Percentiles rank a stretch among this genome's conserved stretches.
These are phyloP conservation scores for Gymnocypris eckloni DNA, from an alignment of 2,797 vertebrate species.

Conservation along the genomic window DNA sequence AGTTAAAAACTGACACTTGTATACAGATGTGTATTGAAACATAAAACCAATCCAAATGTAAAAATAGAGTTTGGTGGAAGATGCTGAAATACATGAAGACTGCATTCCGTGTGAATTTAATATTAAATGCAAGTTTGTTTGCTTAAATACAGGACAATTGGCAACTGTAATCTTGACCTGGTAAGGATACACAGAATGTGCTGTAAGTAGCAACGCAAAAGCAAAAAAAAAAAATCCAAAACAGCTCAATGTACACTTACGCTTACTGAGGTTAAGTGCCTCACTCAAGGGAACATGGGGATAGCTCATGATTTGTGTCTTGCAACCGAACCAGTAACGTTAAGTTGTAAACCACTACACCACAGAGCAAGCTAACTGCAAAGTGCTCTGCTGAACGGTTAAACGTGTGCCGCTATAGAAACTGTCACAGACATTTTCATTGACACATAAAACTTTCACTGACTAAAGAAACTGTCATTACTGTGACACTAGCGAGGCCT, in stretches of 20 bases:
- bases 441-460: conserved; percentile 69
- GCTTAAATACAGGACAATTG: neutral
- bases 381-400: conserved; percentile 33
- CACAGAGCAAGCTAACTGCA: conserved; percentile 60
- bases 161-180: neutral
- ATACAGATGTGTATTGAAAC: neutral
- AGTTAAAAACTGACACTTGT: neutral
- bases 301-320: conserved; percentile 22
- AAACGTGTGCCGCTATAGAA: conserved; percentile 67
- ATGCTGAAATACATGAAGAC: neutral
- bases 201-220: neutral
- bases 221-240: neutral
- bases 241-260: neutral
- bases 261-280: conserved; percentile 20
- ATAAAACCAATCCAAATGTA: neutral
- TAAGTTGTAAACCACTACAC: conserved; percentile 50
- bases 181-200: neutral
- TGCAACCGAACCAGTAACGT: conserved; percentile 57
- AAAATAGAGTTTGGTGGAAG: neutral
- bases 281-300: conserved; percentile 3
- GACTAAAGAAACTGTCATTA: conserved; percentile 76
- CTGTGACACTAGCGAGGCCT: conserved; percentile 73
- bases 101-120: neutral
- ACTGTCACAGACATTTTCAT: conserved; percentile 67
- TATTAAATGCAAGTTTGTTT: neutral